phyloP scores from a whole-genome alignment of 2,113 vertebrate genomes.

The Sturnira hondurensis region DNA sequence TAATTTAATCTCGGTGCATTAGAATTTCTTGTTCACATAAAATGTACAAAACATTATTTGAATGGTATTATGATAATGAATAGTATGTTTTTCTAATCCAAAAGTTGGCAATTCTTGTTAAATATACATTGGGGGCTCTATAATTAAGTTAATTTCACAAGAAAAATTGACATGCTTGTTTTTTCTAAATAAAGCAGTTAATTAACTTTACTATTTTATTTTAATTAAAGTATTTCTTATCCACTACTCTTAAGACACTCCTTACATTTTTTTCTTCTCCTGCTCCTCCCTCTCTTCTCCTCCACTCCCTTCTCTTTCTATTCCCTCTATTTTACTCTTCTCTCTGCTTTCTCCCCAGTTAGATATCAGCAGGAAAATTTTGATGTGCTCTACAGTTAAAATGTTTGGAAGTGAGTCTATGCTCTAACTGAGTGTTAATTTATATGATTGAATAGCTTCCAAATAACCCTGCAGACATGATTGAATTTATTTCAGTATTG shows the following conservation, averaged over 20 bases:
- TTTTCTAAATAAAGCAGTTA: neutral
- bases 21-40: neutral
- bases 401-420: slow-evolving; percentile 16
- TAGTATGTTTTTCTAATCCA: neutral
- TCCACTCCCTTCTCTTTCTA: too few relatives aligned
- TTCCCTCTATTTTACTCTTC: neutral
- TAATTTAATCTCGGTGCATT: neutral
- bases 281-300: neutral
- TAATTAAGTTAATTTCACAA: neutral
- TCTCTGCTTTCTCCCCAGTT: neutral
- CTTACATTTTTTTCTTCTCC: neutral
- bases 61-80: neutral
- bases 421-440: slow-evolving; percentile 31
- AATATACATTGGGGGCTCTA: neutral
- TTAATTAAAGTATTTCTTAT: neutral
- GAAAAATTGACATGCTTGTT: neutral
- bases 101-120: neutral
- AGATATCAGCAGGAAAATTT: neutral
- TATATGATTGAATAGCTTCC: slow-evolving; percentile 14
- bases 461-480: slow-evolving; percentile 42
- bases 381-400: slow-evolving; percentile 18
- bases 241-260: neutral
- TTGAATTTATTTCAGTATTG: slow-evolving; percentile 42
- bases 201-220: neutral
- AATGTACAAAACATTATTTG: neutral